These are phyloP conservation scores for Oxytorus armatus DNA, from an alignment of 2,888 invertebrate genomes.

Conservation along the genomic window DNA sequence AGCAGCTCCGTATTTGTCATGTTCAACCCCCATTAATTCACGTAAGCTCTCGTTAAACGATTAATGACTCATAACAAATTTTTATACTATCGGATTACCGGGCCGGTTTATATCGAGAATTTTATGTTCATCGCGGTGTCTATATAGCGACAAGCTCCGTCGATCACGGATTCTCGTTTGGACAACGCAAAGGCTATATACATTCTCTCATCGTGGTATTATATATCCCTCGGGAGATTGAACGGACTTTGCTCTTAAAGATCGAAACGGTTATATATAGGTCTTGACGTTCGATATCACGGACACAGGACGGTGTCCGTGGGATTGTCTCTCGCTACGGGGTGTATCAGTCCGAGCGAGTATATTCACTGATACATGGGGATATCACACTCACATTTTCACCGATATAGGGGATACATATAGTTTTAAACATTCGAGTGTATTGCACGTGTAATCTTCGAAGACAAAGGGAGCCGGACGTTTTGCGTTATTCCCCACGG, in stretches of 20 bases:
- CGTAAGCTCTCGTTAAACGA: too few species aligned
- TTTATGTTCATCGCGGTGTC: not conserved
- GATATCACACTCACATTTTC: slow-evolving; percentile 6
- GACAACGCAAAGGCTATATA: slow-evolving; percentile 14
- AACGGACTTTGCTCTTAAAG: slow-evolving; percentile 55
- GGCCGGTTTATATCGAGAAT: not conserved
- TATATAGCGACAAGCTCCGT: not conserved
- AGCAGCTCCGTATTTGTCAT: too few species aligned
- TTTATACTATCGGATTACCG: not conserved
- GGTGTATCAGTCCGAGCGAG: not conserved
- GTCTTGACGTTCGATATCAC: slow-evolving; percentile 48
- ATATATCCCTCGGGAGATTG: slow-evolving; percentile 30
- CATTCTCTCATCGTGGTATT: slow-evolving; percentile 11
- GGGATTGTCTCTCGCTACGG: slow-evolving; percentile 5
- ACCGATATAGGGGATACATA: slow-evolving; percentile 13
- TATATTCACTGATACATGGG: not conserved
- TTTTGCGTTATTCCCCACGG: slow-evolving; percentile 70
- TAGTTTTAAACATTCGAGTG: slow-evolving; percentile 75
- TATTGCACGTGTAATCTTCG: slow-evolving; percentile 75
- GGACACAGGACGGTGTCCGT: slow-evolving; percentile 19
- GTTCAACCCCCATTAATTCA: too few species aligned
- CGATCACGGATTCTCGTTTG: slow-evolving; percentile 10
- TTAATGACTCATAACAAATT: not conserved
- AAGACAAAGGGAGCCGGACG: slow-evolving; percentile 76
- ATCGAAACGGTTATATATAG: slow-evolving; percentile 55